phyloP scores from a whole-genome alignment of 2,113 vertebrate species.

The Vimba vimba region DNA sequence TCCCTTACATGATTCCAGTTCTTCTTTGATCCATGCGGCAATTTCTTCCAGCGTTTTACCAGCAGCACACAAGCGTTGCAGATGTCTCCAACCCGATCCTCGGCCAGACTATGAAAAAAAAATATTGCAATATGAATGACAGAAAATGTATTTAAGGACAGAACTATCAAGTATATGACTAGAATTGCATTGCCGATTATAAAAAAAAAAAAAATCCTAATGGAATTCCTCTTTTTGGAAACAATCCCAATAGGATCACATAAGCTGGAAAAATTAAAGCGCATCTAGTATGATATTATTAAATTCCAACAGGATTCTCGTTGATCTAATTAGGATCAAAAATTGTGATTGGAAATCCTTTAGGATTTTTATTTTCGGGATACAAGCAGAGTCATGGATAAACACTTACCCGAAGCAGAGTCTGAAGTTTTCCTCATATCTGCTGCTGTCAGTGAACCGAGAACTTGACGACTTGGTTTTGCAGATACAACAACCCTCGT shows the following conservation, averaged over 20 bases:
- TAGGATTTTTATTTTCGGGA: not conserved
- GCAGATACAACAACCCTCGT: conserved; percentile 83
- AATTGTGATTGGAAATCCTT: not conserved
- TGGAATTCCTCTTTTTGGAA: not conserved
- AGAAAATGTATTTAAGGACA: not conserved
- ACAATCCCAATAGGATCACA: not conserved
- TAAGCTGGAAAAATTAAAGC: too few species aligned
- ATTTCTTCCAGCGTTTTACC: conserved; percentile 83
- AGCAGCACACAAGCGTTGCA: conserved; percentile 83
- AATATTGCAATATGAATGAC: not conserved
- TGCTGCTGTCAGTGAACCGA: conserved; percentile 82
- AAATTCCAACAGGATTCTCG: not conserved
- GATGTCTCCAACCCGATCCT: conserved; percentile 81
- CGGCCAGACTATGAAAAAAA: conserved; percentile 69
- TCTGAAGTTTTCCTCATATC: conserved; percentile 81
- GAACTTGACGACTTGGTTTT: conserved; percentile 86
- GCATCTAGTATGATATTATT: not conserved
- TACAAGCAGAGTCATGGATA: not conserved
- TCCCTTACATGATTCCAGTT: conserved; percentile 82
- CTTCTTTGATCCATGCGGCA: conserved; percentile 80
- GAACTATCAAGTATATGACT: not conserved
- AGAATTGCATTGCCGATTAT: not conserved
- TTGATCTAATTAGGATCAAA: not conserved
- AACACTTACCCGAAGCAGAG: conserved; percentile 80
- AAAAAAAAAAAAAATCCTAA: not conserved